Percentiles rank a stretch among this genome's conserved stretches.
Conservation (phyloP, 2,888 invertebrate genomes). For the Cephus nigrinus region DNA sequence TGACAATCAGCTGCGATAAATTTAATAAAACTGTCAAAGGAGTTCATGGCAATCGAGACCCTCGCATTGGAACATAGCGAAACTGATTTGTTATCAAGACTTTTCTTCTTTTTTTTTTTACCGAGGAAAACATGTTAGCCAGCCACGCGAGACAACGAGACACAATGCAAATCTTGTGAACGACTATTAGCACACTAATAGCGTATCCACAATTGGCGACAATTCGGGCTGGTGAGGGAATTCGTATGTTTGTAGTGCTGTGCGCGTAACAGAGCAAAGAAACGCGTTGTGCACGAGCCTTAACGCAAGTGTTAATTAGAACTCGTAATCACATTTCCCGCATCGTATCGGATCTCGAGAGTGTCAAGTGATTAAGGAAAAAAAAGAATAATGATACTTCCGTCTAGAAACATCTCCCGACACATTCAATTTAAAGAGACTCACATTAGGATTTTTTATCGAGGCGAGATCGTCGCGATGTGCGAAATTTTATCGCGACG, state of each 20-base stretch:
- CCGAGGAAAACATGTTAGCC: not conserved
- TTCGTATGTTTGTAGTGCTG: not conserved
- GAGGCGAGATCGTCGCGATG: not conserved
- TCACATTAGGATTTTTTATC: not conserved
- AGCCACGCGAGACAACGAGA: not conserved
- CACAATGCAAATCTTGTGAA: conserved; percentile 1
- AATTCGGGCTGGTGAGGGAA: not conserved
- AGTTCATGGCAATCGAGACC: not conserved
- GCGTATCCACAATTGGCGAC: no score
- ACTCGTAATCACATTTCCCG: not conserved
- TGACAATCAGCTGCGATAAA: conserved; percentile 5
- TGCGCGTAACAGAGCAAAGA: not conserved
- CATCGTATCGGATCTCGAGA: not conserved
- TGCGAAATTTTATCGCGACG: not conserved
- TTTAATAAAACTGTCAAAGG: not conserved
- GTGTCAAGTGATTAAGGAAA: not conserved
- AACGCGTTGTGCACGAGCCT: not conserved
- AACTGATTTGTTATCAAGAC: not conserved
- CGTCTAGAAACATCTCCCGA: not conserved
- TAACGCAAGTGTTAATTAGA: not conserved
- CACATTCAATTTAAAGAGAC: not conserved
- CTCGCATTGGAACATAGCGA: not conserved
- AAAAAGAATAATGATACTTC: not conserved
- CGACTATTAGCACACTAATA: not conserved
- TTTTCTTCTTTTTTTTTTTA: not conserved